Evolutionary conservation across 2,797 vertebrate genomes (phyloP).

Genomic region (Aplochiton taeniatus): DNA sequence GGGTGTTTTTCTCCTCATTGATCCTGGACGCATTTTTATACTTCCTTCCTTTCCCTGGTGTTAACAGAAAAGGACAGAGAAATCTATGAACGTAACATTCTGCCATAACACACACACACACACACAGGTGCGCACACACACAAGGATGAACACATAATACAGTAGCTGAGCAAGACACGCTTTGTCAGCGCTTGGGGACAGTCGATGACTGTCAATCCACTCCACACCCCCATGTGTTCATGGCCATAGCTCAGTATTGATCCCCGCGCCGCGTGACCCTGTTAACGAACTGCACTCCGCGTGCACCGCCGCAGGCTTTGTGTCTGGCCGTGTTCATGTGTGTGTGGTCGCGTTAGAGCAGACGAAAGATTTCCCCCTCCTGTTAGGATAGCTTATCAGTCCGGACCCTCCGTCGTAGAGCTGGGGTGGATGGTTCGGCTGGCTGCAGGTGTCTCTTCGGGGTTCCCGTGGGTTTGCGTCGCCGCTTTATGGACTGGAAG

Average conservation of each 20-base stretch:
- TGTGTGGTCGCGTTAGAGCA: not conserved
- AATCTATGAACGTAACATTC: slow-evolving; percentile 21
- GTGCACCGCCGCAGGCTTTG: slow-evolving; percentile 13
- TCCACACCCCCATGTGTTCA: slow-evolving; percentile 37
- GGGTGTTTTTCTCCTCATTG: not conserved
- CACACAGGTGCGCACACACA: slow-evolving; percentile 11
- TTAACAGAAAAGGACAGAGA: slow-evolving; percentile 14
- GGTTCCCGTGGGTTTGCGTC: not conserved
- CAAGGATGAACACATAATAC: slow-evolving; percentile 28
- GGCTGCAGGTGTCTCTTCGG: too few species aligned
- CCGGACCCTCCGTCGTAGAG: too few species aligned
- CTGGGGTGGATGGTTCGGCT: too few species aligned
- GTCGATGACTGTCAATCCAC: slow-evolving; percentile 48
- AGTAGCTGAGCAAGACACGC: slow-evolving; percentile 19
- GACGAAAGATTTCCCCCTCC: too few species aligned
- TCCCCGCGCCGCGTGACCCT: slow-evolving; percentile 51
- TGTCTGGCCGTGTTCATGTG: slow-evolving; percentile 2
- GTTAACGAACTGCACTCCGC: slow-evolving; percentile 44
- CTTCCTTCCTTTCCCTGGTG: too few species aligned
- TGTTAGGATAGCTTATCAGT: too few species aligned
- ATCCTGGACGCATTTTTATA: too few species aligned
- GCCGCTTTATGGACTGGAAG: slow-evolving; percentile 31
- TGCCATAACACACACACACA: not conserved
- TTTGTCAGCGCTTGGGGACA: slow-evolving; percentile 47
- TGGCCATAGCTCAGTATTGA: slow-evolving; percentile 55